Percentiles rank a stretch among this genome's conserved stretches.
Conservation (phyloP, 2,797 vertebrate species). For the Anabacerthia variegaticeps region DNA sequence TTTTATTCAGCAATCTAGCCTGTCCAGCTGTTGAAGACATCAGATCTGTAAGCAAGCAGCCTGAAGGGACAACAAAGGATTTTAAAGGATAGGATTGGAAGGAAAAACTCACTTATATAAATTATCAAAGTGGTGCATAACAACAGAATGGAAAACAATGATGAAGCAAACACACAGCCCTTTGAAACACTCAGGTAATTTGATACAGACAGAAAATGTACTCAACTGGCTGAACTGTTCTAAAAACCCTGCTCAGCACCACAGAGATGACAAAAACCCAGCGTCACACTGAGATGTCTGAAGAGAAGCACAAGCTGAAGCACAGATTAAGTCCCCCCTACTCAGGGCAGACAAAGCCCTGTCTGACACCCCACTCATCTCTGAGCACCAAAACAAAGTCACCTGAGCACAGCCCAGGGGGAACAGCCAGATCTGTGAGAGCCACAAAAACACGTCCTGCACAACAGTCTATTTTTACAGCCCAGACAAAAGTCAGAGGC, state of each 20-base stretch:
- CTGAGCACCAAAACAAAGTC: not conserved
- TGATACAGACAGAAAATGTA: not conserved
- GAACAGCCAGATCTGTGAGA: not conserved
- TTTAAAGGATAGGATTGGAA: not conserved
- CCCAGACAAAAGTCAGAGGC: not conserved
- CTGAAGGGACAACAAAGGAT: not conserved
- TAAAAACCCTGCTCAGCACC: not conserved
- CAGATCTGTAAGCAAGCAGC: not conserved
- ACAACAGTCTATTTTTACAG: not conserved
- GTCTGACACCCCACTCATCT: not conserved
- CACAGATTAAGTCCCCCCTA: not conserved
- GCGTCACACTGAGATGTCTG: not conserved
- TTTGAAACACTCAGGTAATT: not conserved
- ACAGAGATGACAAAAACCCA: not conserved
- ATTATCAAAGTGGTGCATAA: not conserved
- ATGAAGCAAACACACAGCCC: not conserved
- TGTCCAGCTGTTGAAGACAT: not conserved
- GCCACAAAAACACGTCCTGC: accelerated
- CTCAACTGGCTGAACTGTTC: not conserved
- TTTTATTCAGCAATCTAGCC: not conserved
- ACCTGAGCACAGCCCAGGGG: not conserved
- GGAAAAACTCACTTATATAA: not conserved
- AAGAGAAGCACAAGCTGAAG: not conserved
- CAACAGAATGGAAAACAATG: not conserved
- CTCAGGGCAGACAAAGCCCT: not conserved